Conservation (phyloP, 2,797 vertebrate genomes). For the Gymnoscopelus microlampas region DNA sequence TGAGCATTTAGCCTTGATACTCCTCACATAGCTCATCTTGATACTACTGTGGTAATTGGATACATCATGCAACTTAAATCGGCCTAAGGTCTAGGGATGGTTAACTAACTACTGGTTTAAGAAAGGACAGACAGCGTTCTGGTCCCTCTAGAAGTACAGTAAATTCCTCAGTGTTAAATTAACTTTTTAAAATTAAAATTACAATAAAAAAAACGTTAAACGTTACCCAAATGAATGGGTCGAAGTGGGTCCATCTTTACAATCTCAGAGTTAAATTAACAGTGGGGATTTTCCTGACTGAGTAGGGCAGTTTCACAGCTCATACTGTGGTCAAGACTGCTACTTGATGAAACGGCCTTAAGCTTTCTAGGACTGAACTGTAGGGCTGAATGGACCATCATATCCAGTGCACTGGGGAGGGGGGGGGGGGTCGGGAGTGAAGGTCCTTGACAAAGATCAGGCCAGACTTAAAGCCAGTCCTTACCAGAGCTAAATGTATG, state of each 20-base stretch:
- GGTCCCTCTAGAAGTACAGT: too few relatives aligned
- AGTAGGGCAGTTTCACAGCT: slow-evolving; percentile 29
- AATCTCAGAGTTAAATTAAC: too few relatives aligned
- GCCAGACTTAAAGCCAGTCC: slow-evolving; percentile 33
- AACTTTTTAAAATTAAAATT: too few relatives aligned
- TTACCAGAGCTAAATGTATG: slow-evolving; percentile 48
- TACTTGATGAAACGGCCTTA: background rate
- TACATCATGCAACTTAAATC: slow-evolving; percentile 13
- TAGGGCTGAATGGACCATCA: slow-evolving; percentile 8
- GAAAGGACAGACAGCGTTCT: too few relatives aligned
- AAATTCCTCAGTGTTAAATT: too few relatives aligned
- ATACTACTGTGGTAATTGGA: slow-evolving; percentile 45
- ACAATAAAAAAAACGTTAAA: too few relatives aligned
- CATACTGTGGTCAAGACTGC: background rate
- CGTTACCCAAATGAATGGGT: too few relatives aligned
- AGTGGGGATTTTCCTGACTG: too few relatives aligned
- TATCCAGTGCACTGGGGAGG: slow-evolving; percentile 14
- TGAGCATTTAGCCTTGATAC: slow-evolving; percentile 23
- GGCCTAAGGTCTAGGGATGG: slow-evolving; percentile 28
- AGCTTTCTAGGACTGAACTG: background rate
- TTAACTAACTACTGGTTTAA: slow-evolving; percentile 26
- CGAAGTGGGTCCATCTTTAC: too few relatives aligned
- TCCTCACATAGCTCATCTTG: too few relatives aligned
- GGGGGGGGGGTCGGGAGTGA: background rate
- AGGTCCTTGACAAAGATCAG: slow-evolving; percentile 53